phyloP scores from a whole-genome alignment of 2,888 invertebrate genomes.

The Ceramica pisi region DNA sequence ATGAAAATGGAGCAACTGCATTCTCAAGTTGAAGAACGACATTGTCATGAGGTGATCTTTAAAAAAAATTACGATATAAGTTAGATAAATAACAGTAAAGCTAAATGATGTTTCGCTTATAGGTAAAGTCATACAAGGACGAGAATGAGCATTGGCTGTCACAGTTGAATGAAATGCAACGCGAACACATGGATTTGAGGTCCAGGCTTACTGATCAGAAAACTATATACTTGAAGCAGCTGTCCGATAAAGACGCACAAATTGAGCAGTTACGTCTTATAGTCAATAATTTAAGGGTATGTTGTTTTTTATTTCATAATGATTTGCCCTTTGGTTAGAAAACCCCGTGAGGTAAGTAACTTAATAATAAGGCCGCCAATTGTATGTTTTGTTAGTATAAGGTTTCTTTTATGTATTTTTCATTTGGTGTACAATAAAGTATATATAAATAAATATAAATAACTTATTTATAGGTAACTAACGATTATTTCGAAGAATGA shows the following conservation, averaged over 20 bases:
- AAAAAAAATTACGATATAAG: background rate
- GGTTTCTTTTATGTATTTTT: too few relatives aligned
- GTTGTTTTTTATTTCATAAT: background rate
- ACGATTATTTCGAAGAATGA: background rate
- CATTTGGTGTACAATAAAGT: too few relatives aligned
- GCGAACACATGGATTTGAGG: slow-evolving; percentile 88
- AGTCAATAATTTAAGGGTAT: slow-evolving; percentile 83
- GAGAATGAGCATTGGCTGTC: slow-evolving; percentile 92
- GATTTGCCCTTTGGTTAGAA: too few relatives aligned
- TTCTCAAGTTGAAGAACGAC: slow-evolving; percentile 91
- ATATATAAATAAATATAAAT: too few relatives aligned
- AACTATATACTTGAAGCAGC: slow-evolving; percentile 79
- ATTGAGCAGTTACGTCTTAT: slow-evolving; percentile 86
- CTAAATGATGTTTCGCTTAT: slow-evolving; percentile 14
- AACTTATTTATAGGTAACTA: too few relatives aligned
- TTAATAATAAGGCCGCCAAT: too few relatives aligned
- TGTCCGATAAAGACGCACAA: slow-evolving; percentile 85
- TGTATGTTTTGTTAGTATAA: too few relatives aligned
- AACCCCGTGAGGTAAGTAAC: too few relatives aligned
- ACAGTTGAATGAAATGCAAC: slow-evolving; percentile 89
- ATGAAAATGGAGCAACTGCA: slow-evolving; percentile 92
- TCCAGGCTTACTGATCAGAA: slow-evolving; percentile 87
- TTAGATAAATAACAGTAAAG: background rate
- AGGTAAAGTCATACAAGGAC: slow-evolving; percentile 91
- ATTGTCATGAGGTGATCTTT: slow-evolving; percentile 89